A percentile compares a stretch with the other conserved stretches of the same genome.
These are phyloP conservation scores for Scolopax mira DNA, from an alignment of 2,113 vertebrate genomes.

Conservation along the genomic window DNA sequence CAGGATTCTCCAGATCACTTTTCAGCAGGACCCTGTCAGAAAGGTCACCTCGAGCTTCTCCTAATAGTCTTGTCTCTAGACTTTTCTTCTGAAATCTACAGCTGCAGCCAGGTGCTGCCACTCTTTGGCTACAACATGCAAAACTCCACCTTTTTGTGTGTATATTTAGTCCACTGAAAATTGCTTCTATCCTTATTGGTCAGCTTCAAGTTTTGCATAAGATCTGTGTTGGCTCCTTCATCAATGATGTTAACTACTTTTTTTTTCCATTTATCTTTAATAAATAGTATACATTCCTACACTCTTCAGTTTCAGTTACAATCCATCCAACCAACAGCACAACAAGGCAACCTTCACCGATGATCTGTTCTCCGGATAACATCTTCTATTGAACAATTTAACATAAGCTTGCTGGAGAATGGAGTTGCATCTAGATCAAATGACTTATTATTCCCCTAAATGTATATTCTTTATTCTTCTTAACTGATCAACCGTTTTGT, in stretches of 20 bases:
- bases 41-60: not conserved
- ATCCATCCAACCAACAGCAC: not conserved
- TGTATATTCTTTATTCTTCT: not conserved
- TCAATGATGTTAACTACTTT: not conserved
- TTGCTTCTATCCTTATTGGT: not conserved
- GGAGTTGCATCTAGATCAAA: not conserved
- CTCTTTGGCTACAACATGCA: not conserved
- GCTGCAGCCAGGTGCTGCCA: not conserved
- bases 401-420: constrained; percentile 11
- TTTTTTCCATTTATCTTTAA: not conserved
- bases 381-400: constrained; percentile 27
- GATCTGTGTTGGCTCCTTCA: not conserved
- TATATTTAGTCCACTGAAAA: not conserved
- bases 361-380: constrained; percentile 26
- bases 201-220: not conserved
- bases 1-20: not conserved
- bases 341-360: not conserved
- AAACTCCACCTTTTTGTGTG: not conserved
- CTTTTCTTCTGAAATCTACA: not conserved
- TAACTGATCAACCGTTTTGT: constrained; percentile 1
- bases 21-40: not conserved
- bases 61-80: not conserved
- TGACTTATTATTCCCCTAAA: not conserved
- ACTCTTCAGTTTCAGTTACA: constrained; percentile 23
- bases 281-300: constrained; percentile 8